A percentile compares a stretch with the other conserved stretches of the same genome.
phyloP scores from a whole-genome alignment of 2,797 vertebrate species.

The Takifugu ocellatus region DNA sequence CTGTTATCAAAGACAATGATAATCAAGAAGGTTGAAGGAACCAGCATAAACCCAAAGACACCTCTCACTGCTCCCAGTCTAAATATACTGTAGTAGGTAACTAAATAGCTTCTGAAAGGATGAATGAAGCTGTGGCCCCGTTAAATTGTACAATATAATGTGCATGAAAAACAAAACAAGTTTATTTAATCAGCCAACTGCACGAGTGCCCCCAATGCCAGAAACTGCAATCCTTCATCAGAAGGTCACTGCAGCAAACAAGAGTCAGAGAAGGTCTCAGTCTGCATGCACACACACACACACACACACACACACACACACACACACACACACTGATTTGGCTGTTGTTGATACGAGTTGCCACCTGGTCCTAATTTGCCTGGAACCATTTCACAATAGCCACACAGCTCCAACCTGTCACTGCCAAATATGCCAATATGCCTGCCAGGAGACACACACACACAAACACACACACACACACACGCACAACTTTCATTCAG shows the following conservation, averaged over 20 bases:
- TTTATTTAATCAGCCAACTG: slow-evolving; percentile 2
- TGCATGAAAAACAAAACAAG: neutral
- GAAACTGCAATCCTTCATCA: slow-evolving; percentile 33
- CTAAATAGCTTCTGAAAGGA: neutral
- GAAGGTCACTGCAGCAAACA: slow-evolving; percentile 12
- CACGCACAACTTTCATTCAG: neutral
- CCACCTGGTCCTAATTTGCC: slow-evolving; percentile 57
- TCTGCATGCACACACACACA: slow-evolving; percentile 17
- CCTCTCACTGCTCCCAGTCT: neutral
- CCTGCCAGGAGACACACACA: slow-evolving; percentile 18
- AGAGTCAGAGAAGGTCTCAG: slow-evolving; percentile 16
- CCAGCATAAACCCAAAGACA: neutral
- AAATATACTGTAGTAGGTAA: neutral
- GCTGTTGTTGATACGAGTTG: slow-evolving; percentile 49
- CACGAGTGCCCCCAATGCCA: slow-evolving; percentile 20
- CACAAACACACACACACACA: slow-evolving; percentile 5
- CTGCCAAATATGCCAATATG: slow-evolving; percentile 33
- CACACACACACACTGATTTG: slow-evolving; percentile 22
- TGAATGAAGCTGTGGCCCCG: neutral
- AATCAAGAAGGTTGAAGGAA: neutral
- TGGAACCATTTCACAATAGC: slow-evolving; percentile 44
- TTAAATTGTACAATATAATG: neutral
- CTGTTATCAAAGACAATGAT: slow-evolving; percentile 62
- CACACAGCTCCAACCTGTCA: slow-evolving; percentile 44
- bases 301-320: slow-evolving; percentile 11